phyloP scores from a whole-genome alignment of 2,797 vertebrate genomes.

The Gambusia yucatana region DNA sequence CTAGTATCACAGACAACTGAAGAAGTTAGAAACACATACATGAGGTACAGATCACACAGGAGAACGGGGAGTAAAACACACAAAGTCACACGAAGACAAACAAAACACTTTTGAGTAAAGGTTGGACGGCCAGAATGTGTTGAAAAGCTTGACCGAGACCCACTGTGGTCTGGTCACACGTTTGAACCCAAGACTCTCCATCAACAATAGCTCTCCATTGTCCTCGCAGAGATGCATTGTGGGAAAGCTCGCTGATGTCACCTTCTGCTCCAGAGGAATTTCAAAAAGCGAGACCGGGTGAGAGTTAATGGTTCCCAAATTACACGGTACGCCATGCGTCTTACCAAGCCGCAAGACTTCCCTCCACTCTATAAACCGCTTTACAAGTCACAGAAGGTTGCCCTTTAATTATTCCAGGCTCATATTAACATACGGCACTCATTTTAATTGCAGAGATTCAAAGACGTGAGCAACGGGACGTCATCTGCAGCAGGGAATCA shows the following conservation, averaged over 20 bases:
- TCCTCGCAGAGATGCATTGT: slow-evolving; percentile 27
- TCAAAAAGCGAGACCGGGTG: slow-evolving; percentile 22
- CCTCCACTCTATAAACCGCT: slow-evolving; percentile 63
- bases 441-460: slow-evolving; percentile 54
- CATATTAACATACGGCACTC: slow-evolving; percentile 52
- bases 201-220: slow-evolving; percentile 47
- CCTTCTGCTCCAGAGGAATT: slow-evolving; percentile 40
- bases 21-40: slow-evolving; percentile 34
- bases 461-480: slow-evolving; percentile 22
- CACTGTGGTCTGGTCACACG: slow-evolving; percentile 29
- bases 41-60: slow-evolving; percentile 16
- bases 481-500: slow-evolving; percentile 33
- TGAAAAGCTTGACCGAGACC: slow-evolving; percentile 36
- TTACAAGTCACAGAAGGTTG: slow-evolving; percentile 64
- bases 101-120: slow-evolving; percentile 53
- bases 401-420: slow-evolving; percentile 71
- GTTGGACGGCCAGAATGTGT: slow-evolving; percentile 24
- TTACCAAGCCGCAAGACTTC: slow-evolving; percentile 57
- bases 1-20: slow-evolving; percentile 25
- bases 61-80: not conserved
- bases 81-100: slow-evolving; percentile 23
- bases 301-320: slow-evolving; percentile 65
- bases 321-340: slow-evolving; percentile 47
- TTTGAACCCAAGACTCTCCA: slow-evolving; percentile 40
- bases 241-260: slow-evolving; percentile 53